Evolutionary conservation across 2,888 invertebrate genomes (phyloP), one percentile per base, ranked within the genome.

Genomic region (Teleogryllus oceanicus): DNA sequence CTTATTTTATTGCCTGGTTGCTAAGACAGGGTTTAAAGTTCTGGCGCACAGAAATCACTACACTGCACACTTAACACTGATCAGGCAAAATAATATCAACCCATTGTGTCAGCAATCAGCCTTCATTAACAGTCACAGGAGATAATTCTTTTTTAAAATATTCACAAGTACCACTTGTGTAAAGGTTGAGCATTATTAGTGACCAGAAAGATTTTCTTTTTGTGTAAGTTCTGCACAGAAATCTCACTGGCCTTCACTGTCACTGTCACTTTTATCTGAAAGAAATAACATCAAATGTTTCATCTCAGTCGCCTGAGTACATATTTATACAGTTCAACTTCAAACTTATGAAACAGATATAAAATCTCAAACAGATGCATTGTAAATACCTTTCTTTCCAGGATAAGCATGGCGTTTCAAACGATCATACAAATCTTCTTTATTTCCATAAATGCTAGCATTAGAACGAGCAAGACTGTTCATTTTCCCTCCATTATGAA

Each of bases 361-460:
- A 5, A 37, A 37, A 37, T 37, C 37, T 37, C 4, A 77, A 75
- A 37, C 37, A 37, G 37, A 37, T 37, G 37, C 24, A 62, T 20
- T n/a, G 74, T 80, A 84, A 85, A 89, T 89, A 96, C 96, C 96
- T 95, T 97, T 97, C 90, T 97, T 97, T 85, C 94, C 94, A 84
- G 94, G 94, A 88, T 97, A 97, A 86, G 97, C 97, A 89, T 97
- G 97, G 88, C 96, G 92, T 89, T 97, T 96, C 88, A 97, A 90
- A 90, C 97, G 92, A 89, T 97, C 97, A 87, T 97, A 97, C 84
- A 97, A 91, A 88, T 97, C 97, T 87, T 97, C 97, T 89, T 96
- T 97, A 85, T 96, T 96, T 83, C 96, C 96, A 87, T 97, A 97
- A 86, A 97, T 94, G 88, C 96, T 96, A 82, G 96, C 96, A 87